Evolutionary conservation across 2,888 invertebrate species (phyloP).

Genomic region (Caenorhabditis angaria): DNA sequence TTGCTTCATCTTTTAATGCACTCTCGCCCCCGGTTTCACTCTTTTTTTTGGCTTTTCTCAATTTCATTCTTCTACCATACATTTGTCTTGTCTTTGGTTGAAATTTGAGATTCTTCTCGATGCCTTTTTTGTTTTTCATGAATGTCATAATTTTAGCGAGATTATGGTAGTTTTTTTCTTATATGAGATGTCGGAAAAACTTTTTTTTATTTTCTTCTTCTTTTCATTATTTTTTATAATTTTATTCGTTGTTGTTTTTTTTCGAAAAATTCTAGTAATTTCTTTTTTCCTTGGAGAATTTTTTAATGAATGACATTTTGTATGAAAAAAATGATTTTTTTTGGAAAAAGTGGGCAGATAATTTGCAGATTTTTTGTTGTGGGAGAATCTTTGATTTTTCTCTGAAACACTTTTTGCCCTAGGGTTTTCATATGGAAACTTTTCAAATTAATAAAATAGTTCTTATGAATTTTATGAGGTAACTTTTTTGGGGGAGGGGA

Average conservation of each 20-base stretch:
- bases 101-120: not conserved
- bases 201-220: not conserved
- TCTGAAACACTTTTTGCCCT: too few relatives aligned
- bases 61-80: too few relatives aligned
- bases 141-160: not conserved
- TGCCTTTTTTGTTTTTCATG: not conserved
- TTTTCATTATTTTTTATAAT: not conserved
- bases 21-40: not conserved
- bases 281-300: not conserved
- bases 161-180: not conserved
- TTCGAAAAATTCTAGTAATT: too few relatives aligned
- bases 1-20: not conserved
- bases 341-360: not conserved
- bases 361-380: too few relatives aligned
- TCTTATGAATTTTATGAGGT: too few relatives aligned
- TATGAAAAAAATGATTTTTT: too few relatives aligned
- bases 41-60: too few relatives aligned
- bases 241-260: not conserved
- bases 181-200: too few relatives aligned
- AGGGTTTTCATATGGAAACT: too few relatives aligned
- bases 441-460: too few relatives aligned
- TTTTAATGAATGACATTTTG: not conserved
- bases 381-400: too few relatives aligned
- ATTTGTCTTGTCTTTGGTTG: not conserved
- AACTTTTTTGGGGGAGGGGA: too few relatives aligned